Conservation (phyloP, 23 tunicate genomes). For the Corella eumyota region DNA sequence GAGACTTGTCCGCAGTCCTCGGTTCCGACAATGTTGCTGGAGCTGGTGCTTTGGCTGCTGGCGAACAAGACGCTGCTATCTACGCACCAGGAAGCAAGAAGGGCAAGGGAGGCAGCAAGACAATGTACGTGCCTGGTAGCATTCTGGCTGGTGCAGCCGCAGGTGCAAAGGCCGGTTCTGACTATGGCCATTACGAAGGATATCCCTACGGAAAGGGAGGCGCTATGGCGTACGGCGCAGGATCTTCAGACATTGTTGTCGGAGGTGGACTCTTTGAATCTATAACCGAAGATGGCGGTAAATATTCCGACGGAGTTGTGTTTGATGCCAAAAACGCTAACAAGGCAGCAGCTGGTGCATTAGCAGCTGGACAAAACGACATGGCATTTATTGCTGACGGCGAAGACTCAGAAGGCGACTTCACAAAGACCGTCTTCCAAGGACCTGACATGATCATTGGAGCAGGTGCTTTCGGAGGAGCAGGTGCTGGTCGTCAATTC, state of each 20-base stretch:
- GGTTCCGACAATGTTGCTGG: background rate
- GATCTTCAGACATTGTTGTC: slow-evolving; percentile 15
- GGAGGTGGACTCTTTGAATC: slow-evolving; percentile 13
- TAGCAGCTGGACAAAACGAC: background rate
- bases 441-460: slow-evolving; percentile 7
- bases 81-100: slow-evolving; percentile 17
- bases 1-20: slow-evolving; percentile 12
- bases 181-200: slow-evolving; percentile 1
- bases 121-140: slow-evolving; percentile 10
- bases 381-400: background rate
- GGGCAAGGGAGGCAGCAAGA: slow-evolving; percentile 12
- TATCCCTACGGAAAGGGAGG: background rate
- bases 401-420: slow-evolving; percentile 2
- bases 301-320: background rate
- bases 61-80: slow-evolving; percentile 11
- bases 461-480: slow-evolving; percentile 2
- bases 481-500: background rate
- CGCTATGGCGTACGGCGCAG: slow-evolving; percentile 4
- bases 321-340: slow-evolving; percentile 1
- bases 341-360: background rate
- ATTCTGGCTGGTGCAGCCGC: slow-evolving; percentile 7
- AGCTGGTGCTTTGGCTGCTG: slow-evolving; percentile 4
- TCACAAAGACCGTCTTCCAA: slow-evolving; percentile 5
- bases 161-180: background rate
- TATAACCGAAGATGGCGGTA: slow-evolving; percentile 1